Base-by-base conservation (phyloP, 2,888 invertebrate species). In the Galerucella calmariensis region DNA sequence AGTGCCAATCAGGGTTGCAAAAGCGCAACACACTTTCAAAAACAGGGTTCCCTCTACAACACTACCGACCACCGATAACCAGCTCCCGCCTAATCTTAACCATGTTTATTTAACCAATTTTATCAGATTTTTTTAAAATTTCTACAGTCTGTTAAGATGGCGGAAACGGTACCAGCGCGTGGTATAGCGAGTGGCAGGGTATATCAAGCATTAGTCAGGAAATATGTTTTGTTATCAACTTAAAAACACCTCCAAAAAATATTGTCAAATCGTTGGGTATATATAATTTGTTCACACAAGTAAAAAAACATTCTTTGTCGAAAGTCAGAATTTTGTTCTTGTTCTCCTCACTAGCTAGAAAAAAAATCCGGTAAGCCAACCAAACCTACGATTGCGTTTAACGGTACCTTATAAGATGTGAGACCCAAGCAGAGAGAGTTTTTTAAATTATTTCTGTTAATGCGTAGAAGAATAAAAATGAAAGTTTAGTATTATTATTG, bases 1-100 rank as follows among this genome's bases (percentile, higher is more conserved):
- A 66, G 72, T 72, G 72, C 82, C 83, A 79, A 80, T 78, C 81
- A 79, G 74, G 80, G 82, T 81, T 80, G 81, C 82, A 84, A 59
- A 71, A 84, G 85, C 83, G 81, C 78, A 80, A 77, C 75, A 79
- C 80, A 79, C 81, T 76, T 77, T 78, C 71, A 74, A 77, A 67
- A 73, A 71, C 79, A 78, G 76, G 77, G 78, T 74, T 78, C 78
- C 78, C 75, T 72, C 46, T 67, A 71, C 16, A 70, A 46, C 53
- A 58, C 62, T 68, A 46, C 56, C 62, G 46, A 66, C 59, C 27
- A 63, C 63, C 46, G 41, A 46, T 46, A 11, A 44, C 63, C 63
- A 35, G 14, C 61, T 35, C 14, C 27, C 35, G 35, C 61, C 61
- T 56, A 20, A 10, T 9, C n/a, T 56, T 9, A 56, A 56, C 10